Conservation (phyloP, 2,797 vertebrate genomes). For the Halcyon smyrnensis region DNA sequence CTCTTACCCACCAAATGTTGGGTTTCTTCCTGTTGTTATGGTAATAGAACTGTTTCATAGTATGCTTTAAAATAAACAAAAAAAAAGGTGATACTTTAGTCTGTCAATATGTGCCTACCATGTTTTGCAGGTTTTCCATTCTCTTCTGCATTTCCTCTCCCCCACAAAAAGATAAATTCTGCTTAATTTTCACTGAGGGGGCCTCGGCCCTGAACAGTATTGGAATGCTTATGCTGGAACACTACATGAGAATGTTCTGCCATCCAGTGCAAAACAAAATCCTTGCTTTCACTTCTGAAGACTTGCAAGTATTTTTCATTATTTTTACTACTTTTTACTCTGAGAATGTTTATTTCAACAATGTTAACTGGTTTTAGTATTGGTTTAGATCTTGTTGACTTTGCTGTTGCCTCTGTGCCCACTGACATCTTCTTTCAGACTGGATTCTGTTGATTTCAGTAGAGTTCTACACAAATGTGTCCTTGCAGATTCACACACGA, state of each 20-base stretch:
- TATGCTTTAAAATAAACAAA: background rate
- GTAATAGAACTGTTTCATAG: background rate
- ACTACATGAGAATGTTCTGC: background rate
- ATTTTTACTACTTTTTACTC: background rate
- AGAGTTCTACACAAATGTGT: background rate
- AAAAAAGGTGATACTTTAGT: background rate
- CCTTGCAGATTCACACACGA: background rate
- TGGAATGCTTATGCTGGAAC: background rate
- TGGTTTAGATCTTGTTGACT: background rate
- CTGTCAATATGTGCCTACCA: background rate
- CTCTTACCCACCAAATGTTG: background rate
- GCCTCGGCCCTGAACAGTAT: background rate
- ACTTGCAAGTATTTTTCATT: background rate
- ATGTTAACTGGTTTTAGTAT: background rate
- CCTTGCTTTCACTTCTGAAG: background rate
- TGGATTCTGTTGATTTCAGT: background rate
- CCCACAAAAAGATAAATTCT: background rate
- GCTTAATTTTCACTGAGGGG: background rate
- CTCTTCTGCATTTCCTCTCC: background rate
- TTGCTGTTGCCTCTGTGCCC: background rate
- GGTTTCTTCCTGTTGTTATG: background rate
- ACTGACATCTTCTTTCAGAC: background rate
- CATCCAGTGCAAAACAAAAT: background rate
- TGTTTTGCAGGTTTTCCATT: background rate
- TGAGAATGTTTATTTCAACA: background rate